These are phyloP conservation scores for Calyptommatus sinebrachiatus DNA, from an alignment of 2,113 vertebrate genomes.

Conservation along the genomic window DNA sequence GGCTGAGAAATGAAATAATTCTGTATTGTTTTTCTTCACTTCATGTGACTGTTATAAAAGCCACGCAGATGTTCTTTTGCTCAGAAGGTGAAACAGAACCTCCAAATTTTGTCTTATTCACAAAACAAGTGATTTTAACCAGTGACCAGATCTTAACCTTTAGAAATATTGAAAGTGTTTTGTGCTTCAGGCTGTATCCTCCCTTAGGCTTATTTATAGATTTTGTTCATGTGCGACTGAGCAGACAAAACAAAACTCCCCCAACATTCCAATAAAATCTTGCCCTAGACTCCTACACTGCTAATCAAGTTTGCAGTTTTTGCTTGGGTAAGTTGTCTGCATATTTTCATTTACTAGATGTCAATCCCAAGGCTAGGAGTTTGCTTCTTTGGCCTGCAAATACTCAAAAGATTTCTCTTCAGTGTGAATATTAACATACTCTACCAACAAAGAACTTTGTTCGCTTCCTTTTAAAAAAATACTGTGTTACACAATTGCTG, in stretches of 20 bases:
- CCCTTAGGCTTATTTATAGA: constrained; percentile 62
- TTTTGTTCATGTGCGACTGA: constrained; percentile 44
- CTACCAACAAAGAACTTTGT: background rate
- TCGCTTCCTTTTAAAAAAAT: background rate
- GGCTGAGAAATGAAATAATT: constrained; percentile 22
- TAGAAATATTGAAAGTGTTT: constrained; percentile 47
- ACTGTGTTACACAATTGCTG: background rate
- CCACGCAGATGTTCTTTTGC: constrained; percentile 66
- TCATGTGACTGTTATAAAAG: background rate
- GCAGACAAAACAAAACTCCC: constrained; percentile 50
- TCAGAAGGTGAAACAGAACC: constrained; percentile 67
- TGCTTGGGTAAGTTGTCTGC: background rate
- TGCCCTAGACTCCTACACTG: constrained; percentile 25
- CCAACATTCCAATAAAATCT: constrained; percentile 53
- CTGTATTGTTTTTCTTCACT: constrained; percentile 36
- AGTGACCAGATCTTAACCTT: constrained; percentile 51
- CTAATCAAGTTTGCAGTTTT: background rate
- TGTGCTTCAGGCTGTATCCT: constrained; percentile 59
- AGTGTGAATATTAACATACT: background rate
- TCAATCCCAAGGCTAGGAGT: background rate
- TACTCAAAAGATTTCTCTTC: constrained; percentile 10
- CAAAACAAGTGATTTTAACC: constrained; percentile 43
- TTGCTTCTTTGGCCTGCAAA: fast-evolving
- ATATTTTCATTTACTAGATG: constrained; percentile 20
- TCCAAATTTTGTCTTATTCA: constrained; percentile 56